Percentiles rank a stretch among this genome's conserved stretches.
These are phyloP conservation scores for Grammomys surdaster DNA, from an alignment of 2,113 vertebrate genomes.

Conservation along the genomic window DNA sequence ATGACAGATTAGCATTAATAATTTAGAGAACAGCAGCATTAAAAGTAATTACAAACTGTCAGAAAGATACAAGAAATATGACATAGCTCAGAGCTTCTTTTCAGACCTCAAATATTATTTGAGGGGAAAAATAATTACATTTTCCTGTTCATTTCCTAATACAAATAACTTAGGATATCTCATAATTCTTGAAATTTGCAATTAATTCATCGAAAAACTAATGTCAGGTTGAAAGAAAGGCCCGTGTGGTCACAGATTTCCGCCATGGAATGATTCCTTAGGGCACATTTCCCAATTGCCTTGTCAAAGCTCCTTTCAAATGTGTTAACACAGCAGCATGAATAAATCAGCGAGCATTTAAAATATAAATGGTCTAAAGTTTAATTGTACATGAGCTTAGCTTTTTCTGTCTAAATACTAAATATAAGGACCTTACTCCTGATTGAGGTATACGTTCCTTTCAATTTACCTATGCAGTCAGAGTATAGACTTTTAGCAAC, in stretches of 20 bases:
- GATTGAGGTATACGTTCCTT: conserved; percentile 9
- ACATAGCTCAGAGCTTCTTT: conserved; percentile 81
- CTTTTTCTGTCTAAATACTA: conserved; percentile 31
- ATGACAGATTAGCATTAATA: conserved; percentile 78
- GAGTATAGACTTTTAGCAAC: conserved; percentile 15
- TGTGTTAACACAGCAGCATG: conserved; percentile 59
- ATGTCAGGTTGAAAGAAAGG: conserved; percentile 64
- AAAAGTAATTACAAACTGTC: conserved; percentile 82
- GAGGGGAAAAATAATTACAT: conserved; percentile 82
- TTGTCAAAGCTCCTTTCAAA: conserved; percentile 69
- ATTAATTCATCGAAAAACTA: conserved; percentile 73
- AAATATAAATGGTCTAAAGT: conserved; percentile 64
- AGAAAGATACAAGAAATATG: conserved; percentile 77
- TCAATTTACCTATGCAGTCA: conserved; percentile 5
- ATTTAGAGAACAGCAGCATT: conserved; percentile 82
- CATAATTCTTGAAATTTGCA: conserved; percentile 78
- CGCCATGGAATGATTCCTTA: conserved; percentile 49
- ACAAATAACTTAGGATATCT: conserved; percentile 81
- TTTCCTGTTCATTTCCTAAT: conserved; percentile 78
- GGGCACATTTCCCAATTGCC: conserved; percentile 51
- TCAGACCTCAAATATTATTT: conserved; percentile 80
- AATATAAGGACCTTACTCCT: background rate
- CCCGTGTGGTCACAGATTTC: conserved; percentile 57
- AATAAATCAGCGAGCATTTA: conserved; percentile 67
- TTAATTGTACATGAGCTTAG: conserved; percentile 54